Percentiles rank a stretch among this genome's conserved stretches.
phyloP scores from a whole-genome alignment of 2,888 invertebrate species.

The Atethmia centrago region DNA sequence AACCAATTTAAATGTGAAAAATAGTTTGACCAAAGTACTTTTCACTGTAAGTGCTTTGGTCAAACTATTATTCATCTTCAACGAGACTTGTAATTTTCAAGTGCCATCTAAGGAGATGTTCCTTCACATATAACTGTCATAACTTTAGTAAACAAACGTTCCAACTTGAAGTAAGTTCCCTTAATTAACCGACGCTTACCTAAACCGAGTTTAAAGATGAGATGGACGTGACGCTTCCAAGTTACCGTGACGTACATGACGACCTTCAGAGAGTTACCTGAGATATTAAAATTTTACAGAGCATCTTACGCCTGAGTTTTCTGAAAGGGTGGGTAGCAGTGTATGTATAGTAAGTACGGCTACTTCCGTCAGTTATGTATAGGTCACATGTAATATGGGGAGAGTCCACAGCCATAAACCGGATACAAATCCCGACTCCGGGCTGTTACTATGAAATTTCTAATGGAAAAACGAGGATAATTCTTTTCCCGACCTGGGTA shows the following conservation, averaged over 20 bases:
- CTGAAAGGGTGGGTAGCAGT: neutral
- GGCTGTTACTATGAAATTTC: neutral
- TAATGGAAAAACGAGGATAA: neutral
- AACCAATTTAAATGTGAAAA: neutral
- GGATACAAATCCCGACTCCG: neutral
- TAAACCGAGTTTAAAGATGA: constrained; percentile 68
- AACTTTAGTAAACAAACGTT: constrained; percentile 60
- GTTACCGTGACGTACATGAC: constrained; percentile 53
- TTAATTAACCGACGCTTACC: constrained; percentile 71
- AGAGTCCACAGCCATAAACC: neutral
- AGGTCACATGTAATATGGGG: neutral
- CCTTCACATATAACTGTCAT: constrained; percentile 52
- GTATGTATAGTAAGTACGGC: no score
- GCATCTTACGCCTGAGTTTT: neutral
- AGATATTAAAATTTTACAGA: neutral
- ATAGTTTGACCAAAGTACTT: no score
- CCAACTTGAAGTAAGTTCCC: constrained; percentile 67
- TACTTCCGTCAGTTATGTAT: neutral
- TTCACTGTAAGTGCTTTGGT: neutral
- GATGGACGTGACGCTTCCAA: constrained; percentile 65
- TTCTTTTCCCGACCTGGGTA: neutral
- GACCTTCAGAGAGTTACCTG: constrained; percentile 48
- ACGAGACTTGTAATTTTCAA: constrained; percentile 8
- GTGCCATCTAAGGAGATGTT: constrained; percentile 24
- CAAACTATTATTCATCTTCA: neutral